Evolutionary conservation across 2,113 vertebrate species (phyloP).

Genomic region (Falco punctatus): DNA sequence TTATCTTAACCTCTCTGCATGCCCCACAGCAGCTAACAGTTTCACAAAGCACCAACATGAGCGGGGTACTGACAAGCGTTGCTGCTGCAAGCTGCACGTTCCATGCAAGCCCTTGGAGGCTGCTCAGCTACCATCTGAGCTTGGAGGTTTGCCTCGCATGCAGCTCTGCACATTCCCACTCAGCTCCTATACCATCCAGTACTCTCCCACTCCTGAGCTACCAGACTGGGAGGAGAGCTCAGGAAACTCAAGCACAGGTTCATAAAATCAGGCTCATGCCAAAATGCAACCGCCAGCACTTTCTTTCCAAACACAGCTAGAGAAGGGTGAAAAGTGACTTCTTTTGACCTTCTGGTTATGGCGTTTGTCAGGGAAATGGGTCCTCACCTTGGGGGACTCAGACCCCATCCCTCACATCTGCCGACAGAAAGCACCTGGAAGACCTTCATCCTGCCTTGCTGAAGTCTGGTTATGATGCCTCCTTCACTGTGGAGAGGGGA

Average conservation of each 20-base stretch:
- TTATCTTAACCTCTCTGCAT: not conserved
- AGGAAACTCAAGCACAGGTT: not conserved
- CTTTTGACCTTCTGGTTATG: not conserved
- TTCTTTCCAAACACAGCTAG: not conserved
- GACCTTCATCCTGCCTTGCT: not conserved
- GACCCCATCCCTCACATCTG: not conserved
- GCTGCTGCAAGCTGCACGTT: not conserved
- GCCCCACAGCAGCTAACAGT: not conserved
- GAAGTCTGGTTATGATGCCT: not conserved
- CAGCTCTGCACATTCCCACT: not conserved
- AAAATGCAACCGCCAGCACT: not conserved
- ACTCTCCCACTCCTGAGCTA: not conserved
- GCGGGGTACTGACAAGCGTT: not conserved
- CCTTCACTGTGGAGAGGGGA: accelerated
- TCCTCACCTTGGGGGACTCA: not conserved
- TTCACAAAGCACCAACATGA: not conserved
- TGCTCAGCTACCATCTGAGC: not conserved
- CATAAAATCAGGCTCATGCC: not conserved
- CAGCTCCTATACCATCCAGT: not conserved
- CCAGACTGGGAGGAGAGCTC: not conserved
- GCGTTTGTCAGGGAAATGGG: not conserved
- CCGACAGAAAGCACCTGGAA: accelerated
- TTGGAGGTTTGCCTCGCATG: not conserved
- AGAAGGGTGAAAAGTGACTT: not conserved
- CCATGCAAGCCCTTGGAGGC: accelerated